These are phyloP conservation scores for Mesochorus sp. DNA, from an alignment of 2,888 invertebrate genomes.

Conservation along the genomic window DNA sequence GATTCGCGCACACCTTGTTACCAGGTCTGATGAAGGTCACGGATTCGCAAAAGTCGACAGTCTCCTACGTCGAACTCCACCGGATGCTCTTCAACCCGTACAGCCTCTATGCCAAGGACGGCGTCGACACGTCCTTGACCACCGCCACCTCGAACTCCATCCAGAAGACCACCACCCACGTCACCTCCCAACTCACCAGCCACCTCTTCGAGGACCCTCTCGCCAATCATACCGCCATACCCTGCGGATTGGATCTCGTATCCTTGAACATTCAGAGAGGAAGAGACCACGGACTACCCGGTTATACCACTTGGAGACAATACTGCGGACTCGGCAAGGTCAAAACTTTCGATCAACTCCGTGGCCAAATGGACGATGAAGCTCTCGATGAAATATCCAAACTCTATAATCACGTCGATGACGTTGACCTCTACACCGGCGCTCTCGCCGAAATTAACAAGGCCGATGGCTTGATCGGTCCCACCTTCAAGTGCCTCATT, in stretches of 20 bases:
- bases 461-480: conserved; percentile 90
- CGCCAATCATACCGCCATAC: conserved; percentile 77
- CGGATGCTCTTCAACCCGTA: conserved; percentile 92
- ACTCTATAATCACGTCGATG: conserved; percentile 90
- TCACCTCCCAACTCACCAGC: conserved; percentile 85
- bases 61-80: conserved; percentile 87
- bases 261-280: conserved; percentile 95
- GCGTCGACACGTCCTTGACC: conserved; percentile 85
- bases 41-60: conserved; percentile 83
- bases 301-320: conserved; percentile 90
- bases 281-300: conserved; percentile 92
- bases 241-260: conserved; percentile 92
- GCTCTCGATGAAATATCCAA: conserved; percentile 85
- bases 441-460: conserved; percentile 91
- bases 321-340: conserved; percentile 88
- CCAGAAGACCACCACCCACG: conserved; percentile 78
- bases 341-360: conserved; percentile 86
- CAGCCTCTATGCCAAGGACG: conserved; percentile 85
- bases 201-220: conserved; percentile 86
- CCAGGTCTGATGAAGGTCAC: conserved; percentile 90
- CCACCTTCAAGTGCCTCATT: conserved; percentile 92
- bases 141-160: conserved; percentile 84
- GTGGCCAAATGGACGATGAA: conserved; percentile 85
- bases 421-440: conserved; percentile 95
- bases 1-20: conserved; percentile 94